A percentile compares a stretch with the other conserved stretches of the same genome.
Conservation (phyloP, 2,113 vertebrate genomes). For the Oreotragus oreotragus region DNA sequence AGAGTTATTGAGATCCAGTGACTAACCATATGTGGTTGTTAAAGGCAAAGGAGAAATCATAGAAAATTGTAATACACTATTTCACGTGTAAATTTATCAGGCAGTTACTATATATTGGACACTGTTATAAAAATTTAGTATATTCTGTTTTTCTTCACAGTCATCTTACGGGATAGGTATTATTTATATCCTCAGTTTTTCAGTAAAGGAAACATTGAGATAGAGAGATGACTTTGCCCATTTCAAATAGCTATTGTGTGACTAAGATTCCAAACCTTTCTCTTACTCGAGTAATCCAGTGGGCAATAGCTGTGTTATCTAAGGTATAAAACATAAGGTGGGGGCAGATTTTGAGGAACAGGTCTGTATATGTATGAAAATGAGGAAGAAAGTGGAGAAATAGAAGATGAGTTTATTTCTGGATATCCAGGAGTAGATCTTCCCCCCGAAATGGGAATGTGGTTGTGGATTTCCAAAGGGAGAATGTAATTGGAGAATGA, state of each 20-base stretch:
- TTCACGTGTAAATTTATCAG: background rate
- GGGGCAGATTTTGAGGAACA: background rate
- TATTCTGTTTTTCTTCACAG: background rate
- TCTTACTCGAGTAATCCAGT: background rate
- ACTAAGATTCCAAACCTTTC: background rate
- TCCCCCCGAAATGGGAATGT: background rate
- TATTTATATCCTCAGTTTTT: background rate
- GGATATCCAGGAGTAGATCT: background rate
- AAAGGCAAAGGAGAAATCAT: background rate
- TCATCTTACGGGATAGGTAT: background rate
- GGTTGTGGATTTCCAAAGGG: background rate
- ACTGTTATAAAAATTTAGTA: background rate
- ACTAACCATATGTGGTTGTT: background rate
- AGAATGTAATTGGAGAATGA: background rate
- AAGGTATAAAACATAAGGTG: background rate
- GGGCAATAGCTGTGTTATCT: background rate
- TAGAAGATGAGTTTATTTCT: background rate
- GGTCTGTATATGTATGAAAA: background rate
- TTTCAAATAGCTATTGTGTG: background rate
- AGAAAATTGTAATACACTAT: background rate
- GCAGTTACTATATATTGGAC: background rate
- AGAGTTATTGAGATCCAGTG: background rate
- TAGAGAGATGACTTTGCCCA: background rate
- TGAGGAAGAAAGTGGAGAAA: background rate
- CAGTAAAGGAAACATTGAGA: background rate